Evolutionary conservation across 1,140 invertebrate species (phyloP), one percentile per base, ranked within the genome.

Genomic region (Halictus rubicundus): DNA sequence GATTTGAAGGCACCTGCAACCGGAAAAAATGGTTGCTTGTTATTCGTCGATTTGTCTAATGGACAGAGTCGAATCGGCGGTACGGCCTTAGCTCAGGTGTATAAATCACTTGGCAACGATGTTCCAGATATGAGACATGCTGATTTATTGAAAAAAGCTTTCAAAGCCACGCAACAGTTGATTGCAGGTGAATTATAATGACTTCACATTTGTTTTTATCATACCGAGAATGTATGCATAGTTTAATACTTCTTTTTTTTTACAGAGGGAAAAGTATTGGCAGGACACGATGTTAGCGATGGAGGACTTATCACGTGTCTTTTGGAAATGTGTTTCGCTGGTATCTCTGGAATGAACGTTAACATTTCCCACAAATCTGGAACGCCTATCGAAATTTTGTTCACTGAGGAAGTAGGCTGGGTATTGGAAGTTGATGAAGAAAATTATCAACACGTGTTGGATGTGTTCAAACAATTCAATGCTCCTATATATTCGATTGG

Each of bases 271-370:
- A 95, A 95, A 89, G 90, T 99, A 12, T 91, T 96, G 21, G 94
- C 98, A n/a, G 98, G 98, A 2, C 99, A 99, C 91, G 99, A 99
- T 93, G 94, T 99, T 1, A 99, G 98, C 91, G 99, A 99, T 93
- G 99, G 99, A 57, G 99, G 99, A 37, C 92, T 99, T 7, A 94
- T 99, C 46, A 97, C 96, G 0, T 98, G 97, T 89, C 88, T 98
- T 0, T 88, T 99, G 52, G 99, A 99, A 94, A 99, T 99, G 98
- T 96, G 96, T 46, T 98, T 99, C 90, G 98, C 95, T 81, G 98
- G 98, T 69, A 94, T 99, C 73, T 95, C 96, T 89, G 98, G 98
- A 8, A 87, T 98, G 1, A 89, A 95, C 14, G 89, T 98, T 0
- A 94, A 97, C 82, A 89, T 97, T 27, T 89, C 88, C 3, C 94